Base-by-base conservation (phyloP, 2,888 invertebrate species). In the Microchrysa polita region DNA sequence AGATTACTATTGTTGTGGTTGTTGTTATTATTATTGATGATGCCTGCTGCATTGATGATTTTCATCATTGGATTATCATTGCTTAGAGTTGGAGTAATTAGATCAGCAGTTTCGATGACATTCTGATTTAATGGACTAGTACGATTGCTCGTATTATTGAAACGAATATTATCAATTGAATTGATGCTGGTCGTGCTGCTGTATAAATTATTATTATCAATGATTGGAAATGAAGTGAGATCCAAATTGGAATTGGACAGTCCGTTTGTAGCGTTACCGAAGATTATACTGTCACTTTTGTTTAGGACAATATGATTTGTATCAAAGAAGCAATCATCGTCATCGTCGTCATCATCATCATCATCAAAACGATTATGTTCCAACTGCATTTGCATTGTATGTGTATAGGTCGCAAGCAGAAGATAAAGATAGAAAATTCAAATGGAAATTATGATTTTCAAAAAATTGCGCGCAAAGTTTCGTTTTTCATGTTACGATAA, bases 181-280 rank as follows among this genome's bases (percentile, higher is more conserved):
- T 14, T 48, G 12, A 27, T 18, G 71, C 48, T 48, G 20, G n/a
- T 34, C 27, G 27, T 61, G 40, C 61, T 40, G 61, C 40, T 74
- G 48, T 73, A 75, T 76, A 76, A n/a, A n/a, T 78, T 77, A 74
- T 73, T 77, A 63, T 76, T 77, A 74, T 74, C 76, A 77, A 77
- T 74, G 10, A 77, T 78, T 77, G 27, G 7, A 78, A 78, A 74
- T 79, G 77, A 77, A 79, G 78, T 60, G 78, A 77, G 77, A 79
- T 73, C 79, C 78, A 77, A 79, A 78, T 76, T 79, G 76, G 76
- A 77, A 77, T 61, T 34, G 27, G 7, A 34, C 4, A 34, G 27
- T 5, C 27, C 27, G 7, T 34, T 34, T n/a, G n/a, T n/a, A 7
- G 4, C 27, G 27, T 7, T 34, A 5, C 27, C 27, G 27, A 34